phyloP scores from a whole-genome alignment of 1,140 invertebrate genomes.

The Panagrolaimus sp. region DNA sequence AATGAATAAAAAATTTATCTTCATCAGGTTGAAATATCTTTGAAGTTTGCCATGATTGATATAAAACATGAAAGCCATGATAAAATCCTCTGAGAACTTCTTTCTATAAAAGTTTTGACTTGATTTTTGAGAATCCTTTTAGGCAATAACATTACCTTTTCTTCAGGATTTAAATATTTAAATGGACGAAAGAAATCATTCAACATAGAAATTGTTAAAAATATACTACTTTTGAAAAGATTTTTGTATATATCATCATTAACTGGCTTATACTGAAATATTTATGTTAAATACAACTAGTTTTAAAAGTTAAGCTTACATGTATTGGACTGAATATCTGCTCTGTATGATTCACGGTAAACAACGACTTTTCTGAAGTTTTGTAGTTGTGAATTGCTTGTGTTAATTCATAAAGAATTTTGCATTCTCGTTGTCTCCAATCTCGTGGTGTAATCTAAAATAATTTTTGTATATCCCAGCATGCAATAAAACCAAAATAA shows the following conservation, averaged over 20 bases:
- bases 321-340: background rate
- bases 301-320: background rate
- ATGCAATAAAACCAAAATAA: too few relatives aligned
- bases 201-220: background rate
- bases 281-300: background rate
- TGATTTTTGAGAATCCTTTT: too few relatives aligned
- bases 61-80: background rate
- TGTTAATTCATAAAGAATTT: background rate
- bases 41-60: background rate
- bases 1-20: background rate
- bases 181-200: background rate
- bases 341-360: constrained; percentile 3
- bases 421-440: background rate
- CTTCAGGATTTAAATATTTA: background rate
- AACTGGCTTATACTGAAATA: background rate
- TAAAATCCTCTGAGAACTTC: background rate
- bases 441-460: background rate
- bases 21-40: constrained; percentile 5
- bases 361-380: background rate
- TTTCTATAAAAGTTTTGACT: background rate
- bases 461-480: too few relatives aligned
- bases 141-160: constrained; percentile 4
- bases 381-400: constrained; percentile 10
- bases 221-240: background rate
- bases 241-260: background rate